Conservation (phyloP, 1,140 invertebrate species). For the Rhynchophorus ferrugineus region DNA sequence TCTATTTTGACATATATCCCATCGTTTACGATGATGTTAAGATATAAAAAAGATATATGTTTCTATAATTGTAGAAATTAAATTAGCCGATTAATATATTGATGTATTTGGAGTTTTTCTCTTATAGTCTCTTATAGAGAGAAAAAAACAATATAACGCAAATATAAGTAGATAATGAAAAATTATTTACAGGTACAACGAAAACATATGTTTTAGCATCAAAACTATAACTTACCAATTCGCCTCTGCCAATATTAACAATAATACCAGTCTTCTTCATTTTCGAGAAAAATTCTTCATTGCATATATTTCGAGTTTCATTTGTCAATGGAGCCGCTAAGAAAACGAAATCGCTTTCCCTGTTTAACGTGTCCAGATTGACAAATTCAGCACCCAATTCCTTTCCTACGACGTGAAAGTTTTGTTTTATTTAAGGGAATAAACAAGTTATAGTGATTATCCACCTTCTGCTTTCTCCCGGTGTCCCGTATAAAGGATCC, state of each 20-base stretch:
- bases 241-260: constrained; percentile 76
- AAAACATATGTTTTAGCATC: no score
- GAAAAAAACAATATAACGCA: no score
- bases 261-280: constrained; percentile 85
- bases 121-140: no score
- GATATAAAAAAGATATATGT: no score
- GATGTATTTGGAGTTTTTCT: no score
- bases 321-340: constrained; percentile 62
- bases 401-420: constrained; percentile 41
- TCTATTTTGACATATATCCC: no score
- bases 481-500: constrained; percentile 63
- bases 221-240: constrained; percentile 57
- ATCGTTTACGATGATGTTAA: no score
- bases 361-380: constrained; percentile 59
- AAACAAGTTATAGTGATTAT: neutral
- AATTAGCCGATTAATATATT: no score
- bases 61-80: no score
- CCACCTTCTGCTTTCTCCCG: constrained; percentile 54
- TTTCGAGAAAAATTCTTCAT: constrained; percentile 60
- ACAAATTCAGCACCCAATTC: constrained; percentile 60
- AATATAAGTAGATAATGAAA: no score
- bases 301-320: constrained; percentile 71
- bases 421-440: neutral
- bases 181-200: no score
- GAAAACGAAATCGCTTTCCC: constrained; percentile 75